Percentiles rank a stretch among this genome's conserved stretches.
These are phyloP conservation scores for Drosophila truncata DNA, from an alignment of 1,140 invertebrate genomes.

Conservation along the genomic window DNA sequence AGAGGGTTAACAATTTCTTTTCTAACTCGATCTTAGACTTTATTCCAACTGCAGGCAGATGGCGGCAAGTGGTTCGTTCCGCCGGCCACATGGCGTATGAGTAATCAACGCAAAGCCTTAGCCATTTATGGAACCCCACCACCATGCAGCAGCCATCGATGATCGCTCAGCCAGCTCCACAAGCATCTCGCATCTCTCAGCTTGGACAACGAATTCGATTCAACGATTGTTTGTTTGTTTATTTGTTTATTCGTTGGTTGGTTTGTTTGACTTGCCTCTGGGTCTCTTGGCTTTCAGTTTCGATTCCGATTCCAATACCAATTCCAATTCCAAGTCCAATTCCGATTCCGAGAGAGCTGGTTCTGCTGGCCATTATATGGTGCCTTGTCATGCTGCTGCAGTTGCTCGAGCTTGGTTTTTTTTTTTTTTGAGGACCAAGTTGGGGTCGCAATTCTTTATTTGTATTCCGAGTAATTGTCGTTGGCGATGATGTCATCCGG, in stretches of 20 bases:
- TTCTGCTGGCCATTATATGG: conserved; percentile 40
- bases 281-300: conserved; percentile 12
- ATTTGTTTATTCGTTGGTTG: conserved; percentile 1
- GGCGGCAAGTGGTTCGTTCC: conserved; percentile 12
- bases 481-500: conserved; percentile 65
- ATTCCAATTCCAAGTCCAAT: conserved; percentile 5
- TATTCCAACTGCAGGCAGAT: conserved; percentile 31
- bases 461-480: conserved; percentile 73
- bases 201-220: conserved; percentile 27
- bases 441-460: conserved; percentile 72
- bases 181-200: conserved; percentile 1
- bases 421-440: conserved; percentile 53
- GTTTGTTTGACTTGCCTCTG: conserved; percentile 8
- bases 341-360: conserved; percentile 21
- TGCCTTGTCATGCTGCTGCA: conserved; percentile 53
- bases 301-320: conserved; percentile 7
- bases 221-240: conserved; percentile 15
- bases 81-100: conserved; percentile 53
- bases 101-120: conserved; percentile 38
- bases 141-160: conserved; percentile 53
- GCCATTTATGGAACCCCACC: conserved; percentile 54
- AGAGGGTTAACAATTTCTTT: neutral
- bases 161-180: conserved; percentile 4
- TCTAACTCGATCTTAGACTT: conserved; percentile 14
- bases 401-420: conserved; percentile 22